phyloP scores from a whole-genome alignment of 2,888 invertebrate genomes.

The Scaptomyza parva region DNA sequence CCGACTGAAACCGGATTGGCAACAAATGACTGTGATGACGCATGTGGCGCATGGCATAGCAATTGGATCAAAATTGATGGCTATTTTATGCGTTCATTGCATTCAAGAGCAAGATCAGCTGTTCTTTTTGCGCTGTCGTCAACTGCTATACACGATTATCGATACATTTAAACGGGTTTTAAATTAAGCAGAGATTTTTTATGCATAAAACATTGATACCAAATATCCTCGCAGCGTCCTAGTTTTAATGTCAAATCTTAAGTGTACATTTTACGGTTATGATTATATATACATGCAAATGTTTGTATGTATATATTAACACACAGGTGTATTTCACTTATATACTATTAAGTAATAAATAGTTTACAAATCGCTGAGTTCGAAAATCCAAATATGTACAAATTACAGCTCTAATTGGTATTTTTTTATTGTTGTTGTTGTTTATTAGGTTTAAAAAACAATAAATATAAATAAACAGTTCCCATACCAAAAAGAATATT shows the following conservation, averaged over 20 bases:
- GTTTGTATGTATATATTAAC: slow-evolving; percentile 17
- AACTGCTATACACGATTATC: slow-evolving; percentile 18
- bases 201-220: background rate
- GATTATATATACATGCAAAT: no score
- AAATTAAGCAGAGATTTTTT: background rate
- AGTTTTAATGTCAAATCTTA: no score
- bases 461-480: slow-evolving; percentile 49
- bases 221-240: no score
- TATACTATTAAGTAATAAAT: slow-evolving; percentile 36
- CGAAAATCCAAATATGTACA: slow-evolving; percentile 11
- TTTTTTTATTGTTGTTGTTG: slow-evolving; percentile 82
- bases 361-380: slow-evolving; percentile 45
- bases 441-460: slow-evolving; percentile 79
- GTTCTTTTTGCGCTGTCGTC: slow-evolving; percentile 22
- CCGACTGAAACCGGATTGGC: slow-evolving; percentile 55
- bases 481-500: slow-evolving; percentile 31
- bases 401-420: slow-evolving; percentile 74
- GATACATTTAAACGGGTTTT: slow-evolving; percentile 3
- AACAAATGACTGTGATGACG: slow-evolving; percentile 22
- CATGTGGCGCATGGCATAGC: slow-evolving; percentile 5
- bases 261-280: no score
- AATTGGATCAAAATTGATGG: slow-evolving; percentile 23
- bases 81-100: slow-evolving; percentile 44
- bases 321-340: slow-evolving; percentile 21
- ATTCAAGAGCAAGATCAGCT: slow-evolving; percentile 47